Evolutionary conservation across 2,797 vertebrate species (phyloP), one percentile per base, ranked within the genome.

Genomic region (Hoplostethus atlanticus): DNA sequence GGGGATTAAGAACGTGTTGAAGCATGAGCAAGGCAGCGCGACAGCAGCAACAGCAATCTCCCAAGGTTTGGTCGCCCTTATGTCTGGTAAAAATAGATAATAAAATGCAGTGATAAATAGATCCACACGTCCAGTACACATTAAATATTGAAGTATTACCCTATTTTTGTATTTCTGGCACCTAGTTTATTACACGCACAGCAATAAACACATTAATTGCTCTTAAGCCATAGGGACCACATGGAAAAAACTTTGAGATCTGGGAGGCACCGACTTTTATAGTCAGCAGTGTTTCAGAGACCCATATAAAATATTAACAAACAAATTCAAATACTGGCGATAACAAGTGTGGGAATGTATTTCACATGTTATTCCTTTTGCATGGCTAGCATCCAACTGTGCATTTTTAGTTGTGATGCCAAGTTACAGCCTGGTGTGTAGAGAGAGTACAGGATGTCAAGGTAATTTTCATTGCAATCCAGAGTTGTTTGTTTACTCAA

Each of bases 381-480:
- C 28, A 28, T 28, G 2, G 28, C 28, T 28, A 69, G 72, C 40
- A 30, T 55, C 46, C 30, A 38, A 68, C 70, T n/a, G 5, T 48
- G 61, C 54, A 42, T 68, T 65, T 82, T 66, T 50, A 74, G 60
- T 77, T 72, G 21, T 28, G 25, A 25, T 28, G 50, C 6, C 17
- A 48, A 1, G 15, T 16, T 73, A 46, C 66, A 81, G 76, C 79
- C 71, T 3, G 6, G 6, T 5, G 6, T n/a, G 46, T n/a, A 6
- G 16, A 42, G 40, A 42, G 40, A 42, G 72, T 36, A 7, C 8
- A 2, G 60, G 40, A 44, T 71, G 78, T 85, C 71, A 72, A 70
- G 77, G 77, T 84, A 68, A 88, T 89, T 87, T 89, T 73, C 81
- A 82, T 87, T 21, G 69, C 67, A 85, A 87, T 87, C 80, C 73